A percentile compares a stretch with the other conserved stretches of the same genome.
Conservation (phyloP, 1,140 invertebrate species). For the Branchinecta lindahli region DNA sequence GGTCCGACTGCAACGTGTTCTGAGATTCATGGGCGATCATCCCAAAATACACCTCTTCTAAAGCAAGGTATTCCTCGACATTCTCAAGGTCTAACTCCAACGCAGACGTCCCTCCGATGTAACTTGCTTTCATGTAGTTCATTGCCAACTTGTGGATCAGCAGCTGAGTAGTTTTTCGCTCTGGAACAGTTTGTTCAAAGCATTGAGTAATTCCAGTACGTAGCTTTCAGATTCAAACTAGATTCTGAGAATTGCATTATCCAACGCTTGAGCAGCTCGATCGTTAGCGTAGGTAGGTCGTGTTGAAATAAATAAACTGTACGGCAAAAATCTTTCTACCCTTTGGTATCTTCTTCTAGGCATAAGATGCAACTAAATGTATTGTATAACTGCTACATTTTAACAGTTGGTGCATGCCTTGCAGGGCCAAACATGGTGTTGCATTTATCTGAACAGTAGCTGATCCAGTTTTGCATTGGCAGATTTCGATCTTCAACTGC, state of each 20-base stretch:
- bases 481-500: neutral
- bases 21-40: conserved; percentile 1
- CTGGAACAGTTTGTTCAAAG: neutral
- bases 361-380: conserved; percentile 2
- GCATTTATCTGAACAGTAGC: conserved; percentile 1
- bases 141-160: conserved; percentile 8
- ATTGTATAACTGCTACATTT: conserved; percentile 9
- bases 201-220: conserved; percentile 5
- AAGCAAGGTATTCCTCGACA: conserved; percentile 4
- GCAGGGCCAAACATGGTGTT: conserved; percentile 3
- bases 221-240: conserved; percentile 9
- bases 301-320: conserved; percentile 1
- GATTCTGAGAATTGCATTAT: neutral
- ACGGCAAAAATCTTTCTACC: neutral
- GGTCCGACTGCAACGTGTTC: conserved; percentile 3
- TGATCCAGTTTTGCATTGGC: neutral
- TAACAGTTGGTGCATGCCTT: neutral
- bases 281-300: conserved; percentile 4
- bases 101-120: conserved; percentile 7
- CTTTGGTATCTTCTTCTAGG: conserved; percentile 1
- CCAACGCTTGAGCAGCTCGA: conserved; percentile 4
- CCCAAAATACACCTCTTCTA: conserved; percentile 1
- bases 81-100: conserved; percentile 8
- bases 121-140: neutral
- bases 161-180: conserved; percentile 3